Evolutionary conservation across 2,113 vertebrate species (phyloP), one percentile per base, ranked within the genome.

Genomic region (Sitta europaea): DNA sequence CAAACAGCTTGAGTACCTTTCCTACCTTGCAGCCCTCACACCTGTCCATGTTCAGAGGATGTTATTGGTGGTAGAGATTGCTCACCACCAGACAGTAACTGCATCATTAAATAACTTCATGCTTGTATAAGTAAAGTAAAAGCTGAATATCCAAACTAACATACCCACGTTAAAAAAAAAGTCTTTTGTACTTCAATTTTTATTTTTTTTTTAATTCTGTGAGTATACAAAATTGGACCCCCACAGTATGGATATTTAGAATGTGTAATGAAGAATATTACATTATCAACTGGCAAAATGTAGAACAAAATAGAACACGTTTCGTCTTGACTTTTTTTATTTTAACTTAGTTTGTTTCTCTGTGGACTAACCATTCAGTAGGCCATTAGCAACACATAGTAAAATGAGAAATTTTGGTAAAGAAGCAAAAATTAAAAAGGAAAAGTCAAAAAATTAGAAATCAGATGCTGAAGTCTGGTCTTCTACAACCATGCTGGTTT

Each of bases 271-370:
- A 75, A 48, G 3, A 48, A 31, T 57, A 72, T 54, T 73, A n/a
- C 62, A 83, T 2, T 55, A 72, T 28, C 15, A 59, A 67, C 48
- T 0, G 0, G 5, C 7, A 5, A 43, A 36, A 36, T 0, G 19
- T 58, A 76, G 48, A 50, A 54, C 1, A 25, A 79, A 79, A 74
- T 8, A 53, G 12, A 81, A 42, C 5, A 51, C 2, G 1, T 78
- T 71, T 67, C 25, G 3, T 28, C 7, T 59, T 51, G 9, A 47
- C 2, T 40, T 40, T 74, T 33, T 18, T 17, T 28, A 73, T 22
- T 12, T 61, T 40, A 36, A 40, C 2, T 83, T 48, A 58, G 3
- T 24, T 48, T 59, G 1, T 38, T 82, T 70, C 16, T 57, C 33
- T 83, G 31, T 48, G 8, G 24, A 72, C 7, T 66, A 83, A 15